Conservation (phyloP, 2,888 invertebrate species). For the Achlya flavicornis region DNA sequence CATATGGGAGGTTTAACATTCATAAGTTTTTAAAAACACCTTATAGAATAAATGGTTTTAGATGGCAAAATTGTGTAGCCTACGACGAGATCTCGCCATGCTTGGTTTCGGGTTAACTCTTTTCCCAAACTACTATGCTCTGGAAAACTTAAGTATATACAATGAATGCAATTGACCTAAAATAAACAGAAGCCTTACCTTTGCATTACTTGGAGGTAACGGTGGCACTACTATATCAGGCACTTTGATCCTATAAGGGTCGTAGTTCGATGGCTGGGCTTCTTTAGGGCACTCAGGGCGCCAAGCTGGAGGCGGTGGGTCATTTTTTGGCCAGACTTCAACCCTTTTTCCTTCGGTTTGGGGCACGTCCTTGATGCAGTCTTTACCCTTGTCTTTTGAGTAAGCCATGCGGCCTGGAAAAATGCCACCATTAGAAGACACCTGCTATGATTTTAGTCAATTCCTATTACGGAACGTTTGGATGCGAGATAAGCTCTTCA, state of each 20-base stretch:
- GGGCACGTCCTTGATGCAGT: slow-evolving; percentile 53
- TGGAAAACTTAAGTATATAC: neutral
- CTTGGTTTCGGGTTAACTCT: neutral
- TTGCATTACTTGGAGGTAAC: slow-evolving; percentile 65
- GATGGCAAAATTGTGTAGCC: neutral
- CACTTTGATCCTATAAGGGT: slow-evolving; percentile 73
- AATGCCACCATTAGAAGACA: neutral
- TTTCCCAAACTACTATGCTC: neutral
- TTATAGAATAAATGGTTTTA: too few relatives aligned
- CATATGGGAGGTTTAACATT: too few relatives aligned
- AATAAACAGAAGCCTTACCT: slow-evolving; percentile 49
- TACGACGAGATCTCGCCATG: neutral
- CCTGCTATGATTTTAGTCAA: too few relatives aligned
- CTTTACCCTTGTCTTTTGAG: slow-evolving; percentile 47
- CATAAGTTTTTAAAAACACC: too few relatives aligned
- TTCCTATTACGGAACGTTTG: too few relatives aligned
- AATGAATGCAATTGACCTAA: neutral
- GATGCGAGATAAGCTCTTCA: too few relatives aligned
- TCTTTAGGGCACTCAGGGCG: slow-evolving; percentile 57
- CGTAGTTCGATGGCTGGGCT: slow-evolving; percentile 67
- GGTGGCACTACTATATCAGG: slow-evolving; percentile 71
- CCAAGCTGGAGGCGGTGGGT: slow-evolving; percentile 54
- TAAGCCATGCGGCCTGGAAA: slow-evolving; percentile 49
- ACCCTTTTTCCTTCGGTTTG: slow-evolving; percentile 61
- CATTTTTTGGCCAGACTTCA: slow-evolving; percentile 64